A percentile compares a stretch with the other conserved stretches of the same genome.
phyloP scores from a whole-genome alignment of 1,140 invertebrate species.

The Drosophila novamexicana region DNA sequence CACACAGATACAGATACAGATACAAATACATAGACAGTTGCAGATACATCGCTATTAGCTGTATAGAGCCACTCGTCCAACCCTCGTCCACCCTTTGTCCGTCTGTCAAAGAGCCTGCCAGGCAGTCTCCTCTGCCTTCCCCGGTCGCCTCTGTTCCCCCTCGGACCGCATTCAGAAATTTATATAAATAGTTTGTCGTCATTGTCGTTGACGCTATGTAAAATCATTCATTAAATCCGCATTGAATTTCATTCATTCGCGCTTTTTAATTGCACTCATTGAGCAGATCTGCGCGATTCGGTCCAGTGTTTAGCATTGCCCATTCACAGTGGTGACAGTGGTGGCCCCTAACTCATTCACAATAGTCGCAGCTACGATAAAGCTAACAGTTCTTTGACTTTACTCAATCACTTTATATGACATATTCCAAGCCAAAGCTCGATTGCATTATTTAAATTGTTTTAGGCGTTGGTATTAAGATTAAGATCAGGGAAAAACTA shows the following conservation, averaged over 20 bases:
- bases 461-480: too few relatives aligned
- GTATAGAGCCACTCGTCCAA: not conserved
- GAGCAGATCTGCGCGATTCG: constrained; percentile 6
- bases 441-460: too few relatives aligned
- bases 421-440: too few relatives aligned
- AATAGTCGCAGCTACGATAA: not conserved
- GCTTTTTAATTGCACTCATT: constrained; percentile 66
- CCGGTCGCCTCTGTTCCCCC: constrained; percentile 8
- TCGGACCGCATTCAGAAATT: constrained; percentile 37
- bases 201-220: constrained; percentile 49
- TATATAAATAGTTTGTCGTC: constrained; percentile 73
- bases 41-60: constrained; percentile 8
- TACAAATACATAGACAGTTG: constrained; percentile 11
- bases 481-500: too few relatives aligned
- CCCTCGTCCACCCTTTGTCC: constrained; percentile 16
- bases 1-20: constrained; percentile 12
- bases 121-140: not conserved
- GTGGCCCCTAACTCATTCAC: not conserved
- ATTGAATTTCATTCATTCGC: constrained; percentile 73
- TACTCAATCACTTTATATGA: not conserved
- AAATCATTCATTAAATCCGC: constrained; percentile 80
- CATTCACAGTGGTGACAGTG: not conserved
- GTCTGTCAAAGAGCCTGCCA: not conserved
- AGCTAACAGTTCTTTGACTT: not conserved
- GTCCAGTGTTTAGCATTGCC: constrained; percentile 21